These are phyloP conservation scores for Cheumatopsyche charites DNA, from an alignment of 1,140 invertebrate genomes.

Conservation along the genomic window DNA sequence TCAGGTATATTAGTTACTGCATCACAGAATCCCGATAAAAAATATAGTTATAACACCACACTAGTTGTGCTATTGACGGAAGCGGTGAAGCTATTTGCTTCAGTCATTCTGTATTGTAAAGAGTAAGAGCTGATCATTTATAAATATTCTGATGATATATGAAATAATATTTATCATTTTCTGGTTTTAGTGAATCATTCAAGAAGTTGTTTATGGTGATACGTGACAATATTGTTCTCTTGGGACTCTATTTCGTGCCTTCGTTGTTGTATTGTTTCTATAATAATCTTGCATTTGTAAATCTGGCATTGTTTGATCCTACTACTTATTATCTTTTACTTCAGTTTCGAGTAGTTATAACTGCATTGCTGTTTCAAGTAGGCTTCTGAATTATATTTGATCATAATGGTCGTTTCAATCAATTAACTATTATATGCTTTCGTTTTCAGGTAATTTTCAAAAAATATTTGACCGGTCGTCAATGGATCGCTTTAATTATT, in stretches of 20 bases:
- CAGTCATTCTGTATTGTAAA: slow-evolving; percentile 72
- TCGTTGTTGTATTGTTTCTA: slow-evolving; percentile 92
- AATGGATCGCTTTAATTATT: slow-evolving; percentile 89
- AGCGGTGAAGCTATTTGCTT: slow-evolving; percentile 81
- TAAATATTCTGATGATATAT: slow-evolving; percentile 42
- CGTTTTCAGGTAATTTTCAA: slow-evolving; percentile 80
- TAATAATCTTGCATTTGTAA: slow-evolving; percentile 93
- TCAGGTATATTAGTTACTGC: slow-evolving; percentile 91
- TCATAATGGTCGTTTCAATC: too few species aligned
- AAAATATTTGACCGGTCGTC: slow-evolving; percentile 78
- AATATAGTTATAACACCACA: slow-evolving; percentile 87
- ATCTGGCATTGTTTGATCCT: slow-evolving; percentile 89
- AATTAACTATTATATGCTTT: slow-evolving; percentile 34
- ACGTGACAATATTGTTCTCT: slow-evolving; percentile 67
- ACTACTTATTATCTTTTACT: slow-evolving; percentile 94
- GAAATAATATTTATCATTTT: slow-evolving; percentile 43
- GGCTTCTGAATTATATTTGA: slow-evolving; percentile 33
- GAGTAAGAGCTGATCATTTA: slow-evolving; percentile 68
- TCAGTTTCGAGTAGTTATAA: slow-evolving; percentile 91
- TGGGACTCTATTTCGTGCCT: slow-evolving; percentile 88
- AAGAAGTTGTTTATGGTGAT: slow-evolving; percentile 62
- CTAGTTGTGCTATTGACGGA: slow-evolving; percentile 89
- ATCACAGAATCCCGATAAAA: slow-evolving; percentile 80
- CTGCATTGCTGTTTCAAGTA: slow-evolving; percentile 92
- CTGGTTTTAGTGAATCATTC: slow-evolving; percentile 60